phyloP scores from a whole-genome alignment of 2,113 vertebrate genomes.

The Zapus hudsonius region DNA sequence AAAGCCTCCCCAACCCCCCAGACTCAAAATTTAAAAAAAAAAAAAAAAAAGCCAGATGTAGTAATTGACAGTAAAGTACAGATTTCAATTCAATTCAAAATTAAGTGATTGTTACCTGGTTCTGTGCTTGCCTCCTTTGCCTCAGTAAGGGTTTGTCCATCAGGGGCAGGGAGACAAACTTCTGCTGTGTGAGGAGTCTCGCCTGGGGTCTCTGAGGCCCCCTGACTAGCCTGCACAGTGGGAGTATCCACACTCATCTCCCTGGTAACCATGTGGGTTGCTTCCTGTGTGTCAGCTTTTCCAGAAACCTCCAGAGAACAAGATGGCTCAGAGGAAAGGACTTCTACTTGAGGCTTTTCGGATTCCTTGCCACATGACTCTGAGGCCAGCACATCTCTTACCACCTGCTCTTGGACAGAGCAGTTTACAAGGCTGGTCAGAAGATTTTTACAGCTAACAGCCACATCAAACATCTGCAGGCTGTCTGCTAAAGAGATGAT shows the following conservation, averaged over 20 bases:
- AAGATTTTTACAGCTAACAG: constrained; percentile 91
- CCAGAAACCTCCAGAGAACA: constrained; percentile 20
- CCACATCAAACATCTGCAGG: constrained; percentile 96
- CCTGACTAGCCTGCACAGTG: not conserved
- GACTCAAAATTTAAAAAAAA: not conserved
- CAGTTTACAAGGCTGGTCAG: constrained; percentile 87
- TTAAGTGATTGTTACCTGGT: constrained; percentile 50
- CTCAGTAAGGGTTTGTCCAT: not conserved
- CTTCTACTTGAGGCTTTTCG: constrained; percentile 54
- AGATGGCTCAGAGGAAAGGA: not conserved
- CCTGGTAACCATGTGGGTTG: not conserved
- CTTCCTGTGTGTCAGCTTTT: constrained; percentile 56
- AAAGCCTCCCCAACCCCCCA: too few relatives aligned
- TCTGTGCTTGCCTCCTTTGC: constrained; percentile 5
- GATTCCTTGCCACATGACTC: constrained; percentile 42
- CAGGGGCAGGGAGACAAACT: not conserved
- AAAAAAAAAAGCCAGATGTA: not conserved
- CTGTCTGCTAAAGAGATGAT: constrained; percentile 90
- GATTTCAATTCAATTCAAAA: not conserved
- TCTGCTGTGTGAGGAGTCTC: not conserved
- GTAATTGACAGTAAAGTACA: not conserved
- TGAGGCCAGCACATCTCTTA: constrained; percentile 58
- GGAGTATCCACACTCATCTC: not conserved
- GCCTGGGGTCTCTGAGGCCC: fast-evolving
- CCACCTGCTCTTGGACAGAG: constrained; percentile 72